Evolutionary conservation across 1,140 invertebrate genomes (phyloP).

Genomic region (Luehdorfia chinensis): DNA sequence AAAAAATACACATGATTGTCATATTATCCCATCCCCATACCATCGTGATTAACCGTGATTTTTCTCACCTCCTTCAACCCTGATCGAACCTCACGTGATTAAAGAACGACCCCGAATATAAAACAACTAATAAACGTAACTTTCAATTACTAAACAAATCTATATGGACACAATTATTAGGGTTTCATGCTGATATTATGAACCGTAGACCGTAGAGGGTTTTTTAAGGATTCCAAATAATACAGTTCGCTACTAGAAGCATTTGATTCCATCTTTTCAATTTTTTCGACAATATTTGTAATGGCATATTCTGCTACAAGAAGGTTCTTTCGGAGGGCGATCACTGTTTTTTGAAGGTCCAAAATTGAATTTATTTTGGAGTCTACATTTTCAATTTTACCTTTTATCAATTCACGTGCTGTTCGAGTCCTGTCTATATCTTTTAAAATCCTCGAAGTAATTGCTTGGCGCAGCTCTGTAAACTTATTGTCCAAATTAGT

Average conservation of each 20-base stretch:
- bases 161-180: no score
- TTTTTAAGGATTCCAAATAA: not conserved
- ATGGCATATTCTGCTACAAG: conserved; percentile 33
- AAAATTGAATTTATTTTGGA: conserved; percentile 52
- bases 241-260: not conserved
- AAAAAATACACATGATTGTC: no score
- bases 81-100: no score
- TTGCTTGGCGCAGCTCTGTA: conserved; percentile 42
- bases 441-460: conserved; percentile 35
- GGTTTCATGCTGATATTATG: no score
- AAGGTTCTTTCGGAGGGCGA: conserved; percentile 35
- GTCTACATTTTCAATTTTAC: conserved; percentile 47
- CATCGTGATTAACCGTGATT: no score
- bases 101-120: no score
- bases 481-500: conserved; percentile 41
- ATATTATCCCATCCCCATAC: no score
- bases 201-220: conserved; percentile 9
- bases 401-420: conserved; percentile 38
- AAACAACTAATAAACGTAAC: no score
- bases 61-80: no score
- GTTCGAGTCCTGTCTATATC: conserved; percentile 34
- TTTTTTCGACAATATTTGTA: conserved; percentile 30
- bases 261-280: conserved; percentile 34
- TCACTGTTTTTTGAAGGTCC: conserved; percentile 39
- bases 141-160: no score